Evolutionary conservation across 2,113 vertebrate genomes (phyloP), one percentile per base, ranked within the genome.

Genomic region (Dascyllus trimaculatus): DNA sequence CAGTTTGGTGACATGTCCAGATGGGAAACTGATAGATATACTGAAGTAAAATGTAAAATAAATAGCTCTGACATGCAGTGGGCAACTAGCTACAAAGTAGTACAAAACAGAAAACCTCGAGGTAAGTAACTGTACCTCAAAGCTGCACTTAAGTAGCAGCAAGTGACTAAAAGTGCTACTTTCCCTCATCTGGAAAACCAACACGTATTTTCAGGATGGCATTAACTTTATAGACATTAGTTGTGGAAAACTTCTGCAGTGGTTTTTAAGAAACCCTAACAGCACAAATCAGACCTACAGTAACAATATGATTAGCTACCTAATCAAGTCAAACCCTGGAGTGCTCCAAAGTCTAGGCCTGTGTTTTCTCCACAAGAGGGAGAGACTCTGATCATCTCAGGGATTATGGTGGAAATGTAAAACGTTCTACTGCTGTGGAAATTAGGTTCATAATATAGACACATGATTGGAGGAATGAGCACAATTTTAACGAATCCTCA

Each of bases 231-330:
- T 26, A 24, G 19, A 29, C 18, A 24, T 57, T 53, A 56, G 52
- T 8, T 4, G 19, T 8, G 18, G 22, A 48, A 9, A 43, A 13
- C 9, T 43, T 60, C 49, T 46, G 7, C 26, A 53, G 61, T 43
- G 64, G 57, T 48, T 40, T 40, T 22, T 13, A 59, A 14, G 57
- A 26, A n/a, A 35, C 49, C 15, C 32, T 14, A 32, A n/a, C 5
- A 67, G 64, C 29, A 18, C 49, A 40, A 15, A 29, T 46, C 7
- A 73, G 48, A 59, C 29, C 11, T 11, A 24, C 29, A 57, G 67
- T 35, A 66, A 70, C 29, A 73, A 40, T 17, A 6, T 53, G 40
- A 61, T 74, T 51, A 35, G 19, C 45, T 71, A n/a, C 21, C 58
- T 65, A 24, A 73, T 67, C 48, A 52, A 48, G 56, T 58, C 62